Percentiles rank a stretch among this genome's conserved stretches.
Evolutionary conservation across 2,113 vertebrate species (phyloP).

Genomic region (Pipra filicauda): DNA sequence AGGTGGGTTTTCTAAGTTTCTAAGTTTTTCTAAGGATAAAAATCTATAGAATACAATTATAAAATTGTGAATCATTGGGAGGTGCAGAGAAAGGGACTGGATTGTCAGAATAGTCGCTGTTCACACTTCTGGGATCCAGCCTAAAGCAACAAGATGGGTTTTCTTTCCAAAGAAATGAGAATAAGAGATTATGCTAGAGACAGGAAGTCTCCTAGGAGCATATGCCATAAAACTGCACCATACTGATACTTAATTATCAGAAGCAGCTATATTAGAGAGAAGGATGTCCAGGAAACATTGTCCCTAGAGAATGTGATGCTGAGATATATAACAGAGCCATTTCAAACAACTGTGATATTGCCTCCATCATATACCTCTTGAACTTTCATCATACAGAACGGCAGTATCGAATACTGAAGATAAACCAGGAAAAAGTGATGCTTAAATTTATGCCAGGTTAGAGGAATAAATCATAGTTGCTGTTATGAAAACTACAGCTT

Average conservation of each 20-base stretch:
- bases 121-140: slow-evolving; percentile 67
- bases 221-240: slow-evolving; percentile 64
- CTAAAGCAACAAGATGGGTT: slow-evolving; percentile 70
- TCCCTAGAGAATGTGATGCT: slow-evolving; percentile 49
- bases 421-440: slow-evolving; percentile 67
- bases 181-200: slow-evolving; percentile 75
- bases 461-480: slow-evolving; percentile 65
- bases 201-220: slow-evolving; percentile 70
- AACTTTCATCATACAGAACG: slow-evolving; percentile 55
- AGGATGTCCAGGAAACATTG: slow-evolving; percentile 31
- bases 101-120: slow-evolving; percentile 70
- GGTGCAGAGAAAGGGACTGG: slow-evolving; percentile 53
- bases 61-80: slow-evolving; percentile 47
- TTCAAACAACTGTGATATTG: slow-evolving; percentile 35
- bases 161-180: slow-evolving; percentile 76
- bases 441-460: slow-evolving; percentile 67
- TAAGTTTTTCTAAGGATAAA: background rate
- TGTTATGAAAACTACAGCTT: slow-evolving; percentile 59
- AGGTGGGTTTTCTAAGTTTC: background rate
- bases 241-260: slow-evolving; percentile 77
- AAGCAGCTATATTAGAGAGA: slow-evolving; percentile 69
- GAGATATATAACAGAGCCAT: slow-evolving; percentile 51
- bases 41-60: slow-evolving; percentile 50
- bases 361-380: slow-evolving; percentile 53
- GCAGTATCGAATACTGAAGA: slow-evolving; percentile 57